Conservation (phyloP, 2,797 vertebrate genomes). For the Parotocinclus haroldoi region DNA sequence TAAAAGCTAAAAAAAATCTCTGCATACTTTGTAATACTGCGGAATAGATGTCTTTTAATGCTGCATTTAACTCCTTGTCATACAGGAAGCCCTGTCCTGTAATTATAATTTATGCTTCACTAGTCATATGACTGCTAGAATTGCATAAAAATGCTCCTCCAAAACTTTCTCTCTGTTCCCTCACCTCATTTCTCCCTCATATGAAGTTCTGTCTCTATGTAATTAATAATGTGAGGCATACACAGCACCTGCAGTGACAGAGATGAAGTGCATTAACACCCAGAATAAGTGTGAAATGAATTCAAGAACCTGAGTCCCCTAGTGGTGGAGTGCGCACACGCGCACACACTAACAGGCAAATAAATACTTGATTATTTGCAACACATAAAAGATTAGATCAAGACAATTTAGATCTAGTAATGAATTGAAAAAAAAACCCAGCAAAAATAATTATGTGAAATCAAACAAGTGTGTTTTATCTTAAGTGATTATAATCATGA, state of each 20-base stretch:
- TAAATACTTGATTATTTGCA: background rate
- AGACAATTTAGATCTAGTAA: too few relatives aligned
- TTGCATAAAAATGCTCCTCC: background rate
- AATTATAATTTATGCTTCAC: background rate
- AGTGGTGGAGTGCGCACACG: constrained; percentile 15
- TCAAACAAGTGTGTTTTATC: too few relatives aligned
- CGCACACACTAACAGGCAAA: constrained; percentile 2
- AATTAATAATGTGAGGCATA: constrained; percentile 40
- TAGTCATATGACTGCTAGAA: constrained; percentile 2
- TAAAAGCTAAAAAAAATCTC: too few relatives aligned
- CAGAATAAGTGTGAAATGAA: constrained; percentile 28
- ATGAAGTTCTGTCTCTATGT: background rate
- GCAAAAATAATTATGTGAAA: too few relatives aligned
- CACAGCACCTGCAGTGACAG: constrained; percentile 21
- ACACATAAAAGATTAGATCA: too few relatives aligned
- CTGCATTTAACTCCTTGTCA: too few relatives aligned
- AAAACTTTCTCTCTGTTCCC: constrained; percentile 4
- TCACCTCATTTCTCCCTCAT: too few relatives aligned
- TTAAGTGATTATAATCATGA: too few relatives aligned
- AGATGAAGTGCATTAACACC: constrained; percentile 31
- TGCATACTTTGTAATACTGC: too few relatives aligned
- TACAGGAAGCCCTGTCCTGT: constrained; percentile 1
- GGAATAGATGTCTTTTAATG: background rate
- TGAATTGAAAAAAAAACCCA: too few relatives aligned
- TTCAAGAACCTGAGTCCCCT: constrained; percentile 23